phyloP scores from a whole-genome alignment of 2,888 invertebrate species.

The Sinohyriopsis cumingii region DNA sequence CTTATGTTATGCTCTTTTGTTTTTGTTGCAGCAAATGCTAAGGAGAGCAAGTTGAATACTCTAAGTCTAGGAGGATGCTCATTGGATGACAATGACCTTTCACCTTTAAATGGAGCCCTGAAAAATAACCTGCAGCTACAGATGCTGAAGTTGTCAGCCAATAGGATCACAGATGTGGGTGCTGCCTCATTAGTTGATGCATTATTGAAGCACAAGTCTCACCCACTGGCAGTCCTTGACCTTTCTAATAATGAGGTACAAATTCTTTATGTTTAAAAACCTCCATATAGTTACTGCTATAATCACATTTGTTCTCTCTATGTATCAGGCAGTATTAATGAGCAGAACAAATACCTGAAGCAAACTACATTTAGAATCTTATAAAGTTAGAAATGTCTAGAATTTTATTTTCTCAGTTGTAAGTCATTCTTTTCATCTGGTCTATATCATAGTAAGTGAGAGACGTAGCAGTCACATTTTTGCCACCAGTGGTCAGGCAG shows the following conservation, averaged over 20 bases:
- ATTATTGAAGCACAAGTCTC: conserved; percentile 39
- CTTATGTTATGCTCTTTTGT: neutral
- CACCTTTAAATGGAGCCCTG: conserved; percentile 45
- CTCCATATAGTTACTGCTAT: neutral
- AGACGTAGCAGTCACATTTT: no score
- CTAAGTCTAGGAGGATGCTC: conserved; percentile 59
- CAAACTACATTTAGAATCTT: no score
- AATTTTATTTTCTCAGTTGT: no score
- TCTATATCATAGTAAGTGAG: no score
- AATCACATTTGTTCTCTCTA: neutral
- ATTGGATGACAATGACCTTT: conserved; percentile 55
- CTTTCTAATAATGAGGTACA: conserved; percentile 56
- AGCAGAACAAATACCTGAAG: no score
- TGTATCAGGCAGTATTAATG: no score
- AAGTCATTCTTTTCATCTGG: no score
- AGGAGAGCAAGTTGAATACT: conserved; percentile 41
- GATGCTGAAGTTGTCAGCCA: conserved; percentile 63
- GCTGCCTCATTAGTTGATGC: conserved; percentile 43
- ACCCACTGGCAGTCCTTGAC: conserved; percentile 57
- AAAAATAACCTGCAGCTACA: conserved; percentile 47
- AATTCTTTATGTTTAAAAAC: neutral
- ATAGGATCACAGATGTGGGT: conserved; percentile 56
- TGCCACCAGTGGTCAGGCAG: no score
- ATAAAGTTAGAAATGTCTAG: no score
- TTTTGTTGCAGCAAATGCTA: conserved; percentile 27